phyloP scores from a whole-genome alignment of 1,140 invertebrate species.

The Geopemphigus sp. region DNA sequence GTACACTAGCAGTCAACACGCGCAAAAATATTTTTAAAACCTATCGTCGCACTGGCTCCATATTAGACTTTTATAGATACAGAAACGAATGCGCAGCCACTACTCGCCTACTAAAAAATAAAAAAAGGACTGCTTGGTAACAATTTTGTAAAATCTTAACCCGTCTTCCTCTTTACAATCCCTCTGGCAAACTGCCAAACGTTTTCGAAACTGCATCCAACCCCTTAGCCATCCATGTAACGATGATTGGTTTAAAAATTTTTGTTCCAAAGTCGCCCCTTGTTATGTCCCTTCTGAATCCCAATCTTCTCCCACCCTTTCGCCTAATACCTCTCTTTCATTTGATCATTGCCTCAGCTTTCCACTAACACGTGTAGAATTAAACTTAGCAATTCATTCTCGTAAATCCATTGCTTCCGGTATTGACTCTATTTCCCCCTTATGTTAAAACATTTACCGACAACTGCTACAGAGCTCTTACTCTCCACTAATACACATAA shows the following conservation, averaged over 20 bases:
- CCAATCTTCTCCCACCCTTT: background rate
- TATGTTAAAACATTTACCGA: constrained; percentile 10
- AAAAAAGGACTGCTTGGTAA: background rate
- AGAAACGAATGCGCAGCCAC: background rate
- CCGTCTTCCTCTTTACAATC: background rate
- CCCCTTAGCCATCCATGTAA: background rate
- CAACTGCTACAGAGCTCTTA: background rate
- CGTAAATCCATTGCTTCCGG: background rate
- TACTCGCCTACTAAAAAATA: background rate
- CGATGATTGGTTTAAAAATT: background rate
- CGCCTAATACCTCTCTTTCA: background rate
- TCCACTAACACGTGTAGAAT: background rate
- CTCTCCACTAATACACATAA: background rate
- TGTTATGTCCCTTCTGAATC: background rate
- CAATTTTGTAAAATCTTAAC: background rate
- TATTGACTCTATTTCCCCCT: background rate
- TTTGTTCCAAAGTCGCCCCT: background rate
- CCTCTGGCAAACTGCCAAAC: background rate
- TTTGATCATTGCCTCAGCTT: background rate
- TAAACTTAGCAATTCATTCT: background rate
- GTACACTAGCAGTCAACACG: background rate
- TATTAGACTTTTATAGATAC: background rate
- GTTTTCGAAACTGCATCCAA: background rate
- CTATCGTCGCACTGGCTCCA: background rate
- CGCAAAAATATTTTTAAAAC: background rate